phyloP scores from a whole-genome alignment of 2,888 invertebrate genomes.

The Formica aserva region DNA sequence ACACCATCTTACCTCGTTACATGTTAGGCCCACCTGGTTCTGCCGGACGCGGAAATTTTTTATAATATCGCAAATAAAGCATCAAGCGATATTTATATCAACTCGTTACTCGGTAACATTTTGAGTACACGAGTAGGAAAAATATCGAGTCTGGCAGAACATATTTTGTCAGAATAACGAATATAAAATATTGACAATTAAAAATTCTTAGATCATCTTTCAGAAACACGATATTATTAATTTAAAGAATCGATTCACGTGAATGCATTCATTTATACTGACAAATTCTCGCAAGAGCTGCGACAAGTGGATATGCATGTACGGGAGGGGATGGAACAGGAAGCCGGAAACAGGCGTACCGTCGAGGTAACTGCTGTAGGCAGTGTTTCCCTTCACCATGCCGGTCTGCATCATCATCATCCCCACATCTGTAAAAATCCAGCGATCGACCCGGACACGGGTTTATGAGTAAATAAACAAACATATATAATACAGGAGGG shows the following conservation, averaged over 20 bases:
- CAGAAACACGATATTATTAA: background rate
- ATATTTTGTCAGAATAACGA: conserved; percentile 63
- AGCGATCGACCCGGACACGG: conserved; percentile 76
- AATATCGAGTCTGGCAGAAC: conserved; percentile 58
- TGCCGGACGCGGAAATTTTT: conserved; percentile 37
- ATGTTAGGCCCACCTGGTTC: conserved; percentile 43
- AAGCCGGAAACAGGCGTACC: conserved; percentile 89
- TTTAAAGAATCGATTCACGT: background rate
- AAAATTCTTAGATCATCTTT: background rate
- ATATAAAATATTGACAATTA: background rate
- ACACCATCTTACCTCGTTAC: conserved; percentile 72
- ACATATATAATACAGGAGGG: conserved; percentile 42
- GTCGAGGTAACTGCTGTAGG: conserved; percentile 91
- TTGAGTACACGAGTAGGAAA: conserved; percentile 3
- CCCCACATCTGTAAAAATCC: conserved; percentile 96
- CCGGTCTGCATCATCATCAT: conserved; percentile 99
- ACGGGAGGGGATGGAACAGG: conserved; percentile 65
- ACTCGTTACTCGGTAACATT: background rate
- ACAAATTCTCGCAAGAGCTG: conserved; percentile 56
- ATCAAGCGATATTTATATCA: background rate
- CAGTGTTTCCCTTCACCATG: conserved; percentile 96
- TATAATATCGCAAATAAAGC: background rate
- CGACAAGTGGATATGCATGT: conserved; percentile 56
- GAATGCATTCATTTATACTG: conserved; percentile 57
- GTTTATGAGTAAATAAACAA: conserved; percentile 60